A percentile compares a stretch with the other conserved stretches of the same genome.
Evolutionary conservation across 1,140 invertebrate genomes (phyloP).

Genomic region (Diorhabda elongata): DNA sequence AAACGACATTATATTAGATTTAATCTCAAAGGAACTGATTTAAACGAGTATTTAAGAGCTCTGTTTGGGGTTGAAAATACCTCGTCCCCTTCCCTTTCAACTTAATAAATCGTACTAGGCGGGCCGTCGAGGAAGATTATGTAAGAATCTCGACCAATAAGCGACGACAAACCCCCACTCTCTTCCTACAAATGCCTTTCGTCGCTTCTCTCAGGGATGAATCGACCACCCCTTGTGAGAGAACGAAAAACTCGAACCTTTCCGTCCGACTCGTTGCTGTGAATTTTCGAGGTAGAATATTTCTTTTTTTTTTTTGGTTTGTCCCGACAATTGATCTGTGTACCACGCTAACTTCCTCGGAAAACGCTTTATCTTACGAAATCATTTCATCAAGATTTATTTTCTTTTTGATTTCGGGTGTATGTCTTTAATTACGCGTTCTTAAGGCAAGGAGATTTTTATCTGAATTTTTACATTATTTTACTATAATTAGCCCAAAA

Average conservation of each 20-base stretch:
- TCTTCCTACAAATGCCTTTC: constrained; percentile 8
- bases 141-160: constrained; percentile 36
- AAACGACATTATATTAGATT: constrained; percentile 35
- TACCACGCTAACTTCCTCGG: not conserved
- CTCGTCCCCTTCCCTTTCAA: not conserved
- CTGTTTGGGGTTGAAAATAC: constrained; percentile 10
- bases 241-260: constrained; percentile 12
- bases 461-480: no score
- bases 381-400: no score
- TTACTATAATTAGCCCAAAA: no score
- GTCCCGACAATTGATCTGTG: constrained; percentile 12
- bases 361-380: not conserved
- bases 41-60: constrained; percentile 34
- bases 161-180: constrained; percentile 21
- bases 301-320: constrained; percentile 15
- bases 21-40: constrained; percentile 33
- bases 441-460: no score
- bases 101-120: constrained; percentile 19
- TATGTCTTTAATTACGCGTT: no score
- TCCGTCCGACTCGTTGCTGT: constrained; percentile 1
- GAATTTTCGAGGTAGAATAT: constrained; percentile 15
- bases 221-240: constrained; percentile 18
- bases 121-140: constrained; percentile 31
- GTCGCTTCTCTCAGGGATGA: constrained; percentile 12
- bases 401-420: no score